These are phyloP conservation scores for Baryphthengus martii DNA, from an alignment of 2,113 vertebrate species.

Conservation along the genomic window DNA sequence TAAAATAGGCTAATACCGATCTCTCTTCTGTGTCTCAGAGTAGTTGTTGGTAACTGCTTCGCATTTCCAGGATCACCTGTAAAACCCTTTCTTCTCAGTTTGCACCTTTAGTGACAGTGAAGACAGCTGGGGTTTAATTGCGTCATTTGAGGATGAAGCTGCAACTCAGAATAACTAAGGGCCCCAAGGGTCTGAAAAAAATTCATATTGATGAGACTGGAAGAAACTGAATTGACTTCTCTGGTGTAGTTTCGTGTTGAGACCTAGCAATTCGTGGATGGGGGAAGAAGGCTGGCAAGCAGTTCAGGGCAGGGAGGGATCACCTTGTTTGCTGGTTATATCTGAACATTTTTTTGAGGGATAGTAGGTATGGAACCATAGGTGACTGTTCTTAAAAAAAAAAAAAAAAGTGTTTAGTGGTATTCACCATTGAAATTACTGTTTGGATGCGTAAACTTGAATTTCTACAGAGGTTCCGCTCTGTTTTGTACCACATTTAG, in stretches of 20 bases:
- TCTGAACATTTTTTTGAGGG: neutral
- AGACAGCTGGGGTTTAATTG: neutral
- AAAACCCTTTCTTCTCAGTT: neutral
- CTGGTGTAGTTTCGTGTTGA: neutral
- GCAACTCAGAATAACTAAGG: neutral
- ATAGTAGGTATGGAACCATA: neutral
- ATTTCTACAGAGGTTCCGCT: neutral
- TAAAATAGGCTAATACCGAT: neutral
- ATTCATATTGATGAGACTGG: neutral
- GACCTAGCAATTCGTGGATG: neutral
- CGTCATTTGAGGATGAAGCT: neutral
- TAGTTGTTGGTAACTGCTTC: neutral
- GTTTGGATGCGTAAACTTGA: neutral
- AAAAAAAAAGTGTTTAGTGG: neutral
- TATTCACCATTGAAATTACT: neutral
- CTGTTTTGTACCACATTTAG: neutral
- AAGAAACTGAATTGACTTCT: neutral
- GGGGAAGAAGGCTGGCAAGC: neutral
- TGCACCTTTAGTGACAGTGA: fast-evolving
- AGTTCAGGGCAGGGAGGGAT: neutral
- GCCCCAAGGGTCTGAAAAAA: neutral
- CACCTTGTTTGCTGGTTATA: neutral
- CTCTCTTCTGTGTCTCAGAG: neutral
- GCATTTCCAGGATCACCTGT: neutral
- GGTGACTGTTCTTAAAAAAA: neutral